Evolutionary conservation across 1,140 invertebrate species (phyloP).

Genomic region (Lucilia sericata): DNA sequence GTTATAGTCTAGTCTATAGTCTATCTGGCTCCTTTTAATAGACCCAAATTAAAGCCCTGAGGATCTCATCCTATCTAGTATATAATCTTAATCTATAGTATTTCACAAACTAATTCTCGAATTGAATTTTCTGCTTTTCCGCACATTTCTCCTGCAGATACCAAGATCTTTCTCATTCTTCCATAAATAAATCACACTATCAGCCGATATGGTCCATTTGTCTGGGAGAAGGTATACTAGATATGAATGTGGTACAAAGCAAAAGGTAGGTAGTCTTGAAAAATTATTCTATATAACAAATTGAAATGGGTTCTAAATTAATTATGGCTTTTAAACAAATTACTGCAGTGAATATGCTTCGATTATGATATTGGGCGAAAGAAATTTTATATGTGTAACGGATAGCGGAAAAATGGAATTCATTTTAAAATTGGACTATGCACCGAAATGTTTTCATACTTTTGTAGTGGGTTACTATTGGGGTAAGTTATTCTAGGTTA

Average conservation of each 20-base stretch:
- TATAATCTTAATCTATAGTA: too few relatives aligned
- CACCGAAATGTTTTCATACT: slow-evolving; percentile 62
- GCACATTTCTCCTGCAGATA: slow-evolving; percentile 54
- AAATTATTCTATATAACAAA: too few relatives aligned
- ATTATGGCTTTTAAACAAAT: not conserved
- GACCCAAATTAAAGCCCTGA: too few relatives aligned
- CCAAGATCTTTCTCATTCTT: slow-evolving; percentile 63
- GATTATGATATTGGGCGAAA: slow-evolving; percentile 63
- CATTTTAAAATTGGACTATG: slow-evolving; percentile 64
- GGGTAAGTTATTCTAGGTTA: slow-evolving; percentile 55
- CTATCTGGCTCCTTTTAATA: too few relatives aligned
- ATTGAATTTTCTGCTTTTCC: not conserved
- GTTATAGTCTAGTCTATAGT: too few relatives aligned
- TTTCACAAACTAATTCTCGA: too few relatives aligned
- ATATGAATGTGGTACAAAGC: slow-evolving; percentile 60
- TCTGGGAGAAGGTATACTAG: slow-evolving; percentile 62
- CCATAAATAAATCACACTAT: slow-evolving; percentile 57
- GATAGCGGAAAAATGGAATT: slow-evolving; percentile 64
- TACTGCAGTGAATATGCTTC: slow-evolving; percentile 53
- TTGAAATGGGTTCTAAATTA: too few relatives aligned
- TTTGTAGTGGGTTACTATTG: slow-evolving; percentile 65
- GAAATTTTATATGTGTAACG: slow-evolving; percentile 60
- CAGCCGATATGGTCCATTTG: slow-evolving; percentile 63
- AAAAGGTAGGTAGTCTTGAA: slow-evolving; percentile 55
- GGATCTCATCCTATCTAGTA: too few relatives aligned